Evolutionary conservation across 1,140 invertebrate species (phyloP).

Genomic region (Macrocentrus cingulum): DNA sequence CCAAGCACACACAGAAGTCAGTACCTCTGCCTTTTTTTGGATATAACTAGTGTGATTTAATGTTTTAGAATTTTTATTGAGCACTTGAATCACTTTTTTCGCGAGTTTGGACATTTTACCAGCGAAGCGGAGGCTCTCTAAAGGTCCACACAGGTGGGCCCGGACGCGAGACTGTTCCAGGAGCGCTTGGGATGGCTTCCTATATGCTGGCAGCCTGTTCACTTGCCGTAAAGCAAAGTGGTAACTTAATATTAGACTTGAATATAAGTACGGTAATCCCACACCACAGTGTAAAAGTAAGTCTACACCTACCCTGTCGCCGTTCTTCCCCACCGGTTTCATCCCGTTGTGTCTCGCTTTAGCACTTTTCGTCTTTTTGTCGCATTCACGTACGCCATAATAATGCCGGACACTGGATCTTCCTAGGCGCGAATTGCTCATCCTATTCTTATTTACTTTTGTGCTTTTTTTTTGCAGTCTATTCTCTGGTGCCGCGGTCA

Average conservation of each 20-base stretch:
- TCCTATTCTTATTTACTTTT: too few relatives aligned
- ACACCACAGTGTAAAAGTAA: constrained; percentile 58
- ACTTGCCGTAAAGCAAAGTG: constrained; percentile 60
- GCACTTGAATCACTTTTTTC: too few relatives aligned
- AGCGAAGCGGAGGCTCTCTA: constrained; percentile 1
- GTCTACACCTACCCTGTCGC: constrained; percentile 48
- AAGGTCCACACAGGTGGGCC: constrained; percentile 43
- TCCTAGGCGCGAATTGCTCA: too few relatives aligned
- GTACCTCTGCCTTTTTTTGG: constrained; percentile 53
- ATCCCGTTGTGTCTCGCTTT: constrained; percentile 32
- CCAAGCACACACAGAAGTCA: constrained; percentile 60
- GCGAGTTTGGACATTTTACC: too few relatives aligned
- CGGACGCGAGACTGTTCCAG: constrained; percentile 53
- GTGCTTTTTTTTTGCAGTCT: too few relatives aligned
- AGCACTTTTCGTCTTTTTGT: constrained; percentile 9
- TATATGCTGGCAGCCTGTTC: constrained; percentile 61
- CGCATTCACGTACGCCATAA: constrained; percentile 34
- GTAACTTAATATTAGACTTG: constrained; percentile 60
- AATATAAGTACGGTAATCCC: constrained; percentile 60
- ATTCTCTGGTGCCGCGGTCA: too few relatives aligned
- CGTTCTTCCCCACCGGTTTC: constrained; percentile 28
- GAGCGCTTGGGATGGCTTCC: constrained; percentile 57
- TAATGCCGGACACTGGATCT: too few relatives aligned
- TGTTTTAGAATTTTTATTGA: too few relatives aligned
- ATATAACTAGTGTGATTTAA: too few relatives aligned